A percentile compares a stretch with the other conserved stretches of the same genome.
Evolutionary conservation across 2,888 invertebrate species (phyloP).

Genomic region (Lordiphosa fenestrarum): DNA sequence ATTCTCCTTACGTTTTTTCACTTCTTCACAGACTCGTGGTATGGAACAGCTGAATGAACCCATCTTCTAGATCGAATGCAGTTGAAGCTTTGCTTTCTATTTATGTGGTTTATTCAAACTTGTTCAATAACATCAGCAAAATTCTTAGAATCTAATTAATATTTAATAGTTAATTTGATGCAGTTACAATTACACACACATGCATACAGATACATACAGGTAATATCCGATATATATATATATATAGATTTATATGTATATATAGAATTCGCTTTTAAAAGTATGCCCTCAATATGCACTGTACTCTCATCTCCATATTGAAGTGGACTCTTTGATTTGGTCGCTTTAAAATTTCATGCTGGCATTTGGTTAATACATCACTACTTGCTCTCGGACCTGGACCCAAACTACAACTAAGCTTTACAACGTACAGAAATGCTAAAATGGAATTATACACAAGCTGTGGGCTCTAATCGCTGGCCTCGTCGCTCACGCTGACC

Average conservation of each 20-base stretch:
- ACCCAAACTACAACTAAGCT: constrained; percentile 34
- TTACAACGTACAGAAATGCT: constrained; percentile 49
- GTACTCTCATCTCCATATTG: constrained; percentile 29
- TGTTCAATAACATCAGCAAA: constrained; percentile 72
- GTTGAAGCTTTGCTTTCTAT: constrained; percentile 12
- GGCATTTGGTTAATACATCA: constrained; percentile 37
- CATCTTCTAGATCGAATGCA: no score
- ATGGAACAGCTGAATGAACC: no score
- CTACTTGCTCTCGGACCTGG: constrained; percentile 35
- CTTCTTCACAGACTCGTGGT: no score
- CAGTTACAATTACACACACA: constrained; percentile 34
- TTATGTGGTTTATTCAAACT: constrained; percentile 44
- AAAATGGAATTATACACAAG: constrained; percentile 34
- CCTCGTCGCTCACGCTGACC: constrained; percentile 46
- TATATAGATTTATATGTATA: constrained; percentile 30
- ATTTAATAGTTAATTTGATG: constrained; percentile 64
- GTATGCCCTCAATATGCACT: constrained; percentile 55
- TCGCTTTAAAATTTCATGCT: constrained; percentile 61
- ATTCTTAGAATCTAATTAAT: constrained; percentile 61
- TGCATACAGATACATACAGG: constrained; percentile 37
- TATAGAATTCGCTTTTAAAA: constrained; percentile 54
- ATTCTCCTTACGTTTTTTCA: no score
- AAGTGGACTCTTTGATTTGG: constrained; percentile 62
- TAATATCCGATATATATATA: constrained; percentile 29
- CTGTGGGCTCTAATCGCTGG: constrained; percentile 54